A percentile compares a stretch with the other conserved stretches of the same genome.
These are phyloP conservation scores for Priocnemis perturbator DNA, from an alignment of 2,888 invertebrate species.

Conservation along the genomic window DNA sequence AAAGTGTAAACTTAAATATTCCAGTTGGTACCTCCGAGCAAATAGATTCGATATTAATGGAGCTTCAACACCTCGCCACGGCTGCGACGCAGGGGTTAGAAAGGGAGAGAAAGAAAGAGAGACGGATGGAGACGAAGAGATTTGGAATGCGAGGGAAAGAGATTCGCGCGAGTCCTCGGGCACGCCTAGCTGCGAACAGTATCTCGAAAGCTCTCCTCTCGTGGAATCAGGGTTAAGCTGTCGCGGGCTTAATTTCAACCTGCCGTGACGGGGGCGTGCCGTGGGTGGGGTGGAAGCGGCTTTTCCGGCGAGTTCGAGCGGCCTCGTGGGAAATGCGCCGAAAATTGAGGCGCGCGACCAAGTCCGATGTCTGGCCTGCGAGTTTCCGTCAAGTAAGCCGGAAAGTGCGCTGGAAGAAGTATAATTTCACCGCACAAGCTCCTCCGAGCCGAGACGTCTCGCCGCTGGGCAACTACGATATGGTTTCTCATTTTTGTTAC, in stretches of 20 bases:
- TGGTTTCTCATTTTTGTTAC: too few species aligned
- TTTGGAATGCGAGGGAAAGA: constrained; percentile 1
- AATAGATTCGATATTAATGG: constrained; percentile 70
- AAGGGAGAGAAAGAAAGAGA: constrained; percentile 3
- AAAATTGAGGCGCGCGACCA: too few species aligned
- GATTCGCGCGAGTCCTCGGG: background rate
- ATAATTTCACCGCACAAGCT: too few species aligned
- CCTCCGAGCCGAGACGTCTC: too few species aligned
- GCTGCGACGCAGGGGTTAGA: background rate
- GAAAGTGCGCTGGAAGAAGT: too few species aligned
- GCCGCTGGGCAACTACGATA: too few species aligned
- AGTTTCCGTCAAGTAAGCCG: too few species aligned
- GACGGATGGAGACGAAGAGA: constrained; percentile 7
- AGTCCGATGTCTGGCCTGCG: too few species aligned
- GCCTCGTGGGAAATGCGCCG: too few species aligned
- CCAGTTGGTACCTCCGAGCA: constrained; percentile 59
- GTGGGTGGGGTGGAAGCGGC: too few species aligned
- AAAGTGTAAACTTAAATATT: constrained; percentile 70
- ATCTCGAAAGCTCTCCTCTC: background rate
- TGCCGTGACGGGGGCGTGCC: too few species aligned
- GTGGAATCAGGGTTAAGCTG: constrained; percentile 16
- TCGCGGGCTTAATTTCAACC: background rate
- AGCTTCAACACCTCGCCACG: constrained; percentile 36
- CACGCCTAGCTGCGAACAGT: background rate
- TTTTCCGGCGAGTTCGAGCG: too few species aligned